Base-by-base conservation (phyloP, 2,797 vertebrate species). In the Uromys caudimaculatus region DNA sequence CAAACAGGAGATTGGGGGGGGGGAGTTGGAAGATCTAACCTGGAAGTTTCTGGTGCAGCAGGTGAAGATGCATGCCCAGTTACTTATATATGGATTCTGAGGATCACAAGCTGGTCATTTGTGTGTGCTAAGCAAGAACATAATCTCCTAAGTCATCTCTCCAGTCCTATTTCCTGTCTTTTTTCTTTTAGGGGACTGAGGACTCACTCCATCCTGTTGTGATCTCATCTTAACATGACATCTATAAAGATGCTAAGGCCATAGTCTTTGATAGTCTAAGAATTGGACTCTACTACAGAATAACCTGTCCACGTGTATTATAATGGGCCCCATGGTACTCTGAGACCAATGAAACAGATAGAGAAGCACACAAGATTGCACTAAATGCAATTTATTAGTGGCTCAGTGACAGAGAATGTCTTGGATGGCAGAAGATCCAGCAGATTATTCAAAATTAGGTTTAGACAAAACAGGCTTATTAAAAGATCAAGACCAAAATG, bases 171-270 rank as follows among this genome's bases (percentile, higher is more conserved):
- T 38, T 86, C 62, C 44, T 73, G 32, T 32, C 29, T 69, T 29
- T 21, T 35, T n/a, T 75, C 50, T 35, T 52, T 35, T 32, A 93
- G 93, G 41, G 38, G 56, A 58, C 67, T 79, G 90, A 84, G 50
- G 32, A 79, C 4, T 24, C 19, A 64, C 1, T 62, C 24, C 44
- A 19, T 47, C 44, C 32, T 38, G 38, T 14, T 16, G 91, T 60
- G 47, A 75, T 50, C 29, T 92, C 24, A 50, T 93, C 12, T 90
- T 64, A 96, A 32, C 71, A 92, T 91, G 41, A 64, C 5, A 60
- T 78, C 44, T 60, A 8, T n/a, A 84, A 90, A 32, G 50, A 89
- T 58, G 54, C 2, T 76, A 78, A 87, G 38, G 27, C 38, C 44
- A 83, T 1, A 35, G 89, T 95, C 38, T 90, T 58, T n/a, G 32